Evolutionary conservation across 2,113 vertebrate species (phyloP).

Genomic region (Chrysemys picta): DNA sequence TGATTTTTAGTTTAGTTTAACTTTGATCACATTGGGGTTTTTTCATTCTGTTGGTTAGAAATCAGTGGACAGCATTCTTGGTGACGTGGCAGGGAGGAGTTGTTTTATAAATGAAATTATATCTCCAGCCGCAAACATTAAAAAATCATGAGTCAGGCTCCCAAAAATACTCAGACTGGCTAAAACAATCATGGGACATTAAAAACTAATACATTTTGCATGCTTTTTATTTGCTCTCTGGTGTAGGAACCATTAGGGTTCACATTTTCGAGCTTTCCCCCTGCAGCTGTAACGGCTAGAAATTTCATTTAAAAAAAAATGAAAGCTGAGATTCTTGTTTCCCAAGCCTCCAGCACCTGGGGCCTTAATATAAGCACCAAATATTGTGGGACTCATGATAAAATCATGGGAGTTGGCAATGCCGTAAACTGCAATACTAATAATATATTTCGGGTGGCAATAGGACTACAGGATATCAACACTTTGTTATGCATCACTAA

Average conservation of each 20-base stretch:
- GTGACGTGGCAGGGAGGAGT: background rate
- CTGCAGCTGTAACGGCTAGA: background rate
- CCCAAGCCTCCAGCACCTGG: background rate
- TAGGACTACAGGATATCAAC: background rate
- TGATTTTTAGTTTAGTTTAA: background rate
- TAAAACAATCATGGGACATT: background rate
- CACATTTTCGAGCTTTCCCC: background rate
- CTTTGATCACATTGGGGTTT: background rate
- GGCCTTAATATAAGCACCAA: background rate
- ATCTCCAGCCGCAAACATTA: background rate
- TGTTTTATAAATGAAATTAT: background rate
- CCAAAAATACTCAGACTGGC: background rate
- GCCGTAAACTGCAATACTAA: background rate
- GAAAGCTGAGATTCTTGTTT: background rate
- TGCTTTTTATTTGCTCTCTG: background rate
- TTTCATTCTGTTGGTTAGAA: background rate
- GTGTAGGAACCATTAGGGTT: background rate
- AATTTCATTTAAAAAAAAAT: background rate
- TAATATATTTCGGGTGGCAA: background rate
- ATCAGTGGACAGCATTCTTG: background rate
- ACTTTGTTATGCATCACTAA: background rate
- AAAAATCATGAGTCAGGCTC: background rate
- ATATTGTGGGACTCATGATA: background rate
- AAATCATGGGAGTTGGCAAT: background rate
- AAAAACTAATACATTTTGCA: fast-evolving